phyloP scores from a whole-genome alignment of 2,113 vertebrate species.

The Amphiprion ocellaris region DNA sequence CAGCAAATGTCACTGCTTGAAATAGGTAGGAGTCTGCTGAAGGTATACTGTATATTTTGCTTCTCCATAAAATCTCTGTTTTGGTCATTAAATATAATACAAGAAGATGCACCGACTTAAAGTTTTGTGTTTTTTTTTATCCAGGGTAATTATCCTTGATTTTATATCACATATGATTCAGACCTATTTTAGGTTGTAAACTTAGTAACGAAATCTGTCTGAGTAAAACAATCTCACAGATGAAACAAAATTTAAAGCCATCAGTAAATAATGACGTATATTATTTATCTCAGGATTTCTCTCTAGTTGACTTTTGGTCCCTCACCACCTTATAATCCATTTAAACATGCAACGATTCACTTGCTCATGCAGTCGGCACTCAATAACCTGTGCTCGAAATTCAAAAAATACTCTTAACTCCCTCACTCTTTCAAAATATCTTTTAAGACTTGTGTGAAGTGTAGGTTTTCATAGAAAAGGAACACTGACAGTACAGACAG shows the following conservation, averaged over 20 bases:
- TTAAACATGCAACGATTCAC: no score
- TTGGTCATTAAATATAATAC: not conserved
- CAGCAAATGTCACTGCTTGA: constrained; percentile 56
- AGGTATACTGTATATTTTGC: constrained; percentile 13
- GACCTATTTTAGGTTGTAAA: no score
- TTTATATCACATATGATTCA: not conserved
- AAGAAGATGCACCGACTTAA: not conserved
- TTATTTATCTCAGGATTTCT: no score
- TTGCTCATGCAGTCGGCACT: no score
- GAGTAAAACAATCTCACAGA: no score
- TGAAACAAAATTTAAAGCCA: no score
- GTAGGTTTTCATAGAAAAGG: not conserved
- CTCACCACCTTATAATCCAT: no score
- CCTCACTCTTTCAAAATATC: not conserved
- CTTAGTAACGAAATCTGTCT: no score
- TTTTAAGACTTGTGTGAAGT: constrained; percentile 1
- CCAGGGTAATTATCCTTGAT: constrained; percentile 1
- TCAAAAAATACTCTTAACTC: not conserved
- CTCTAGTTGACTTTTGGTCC: no score
- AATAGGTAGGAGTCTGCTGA: constrained; percentile 26
- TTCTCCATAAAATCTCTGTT: not conserved
- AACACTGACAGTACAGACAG: not conserved
- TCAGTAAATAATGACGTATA: no score
- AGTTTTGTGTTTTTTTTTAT: not conserved
- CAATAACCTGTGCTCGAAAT: no score